Conservation (phyloP, 1,140 invertebrate species). For the Diploscapter pachys region DNA sequence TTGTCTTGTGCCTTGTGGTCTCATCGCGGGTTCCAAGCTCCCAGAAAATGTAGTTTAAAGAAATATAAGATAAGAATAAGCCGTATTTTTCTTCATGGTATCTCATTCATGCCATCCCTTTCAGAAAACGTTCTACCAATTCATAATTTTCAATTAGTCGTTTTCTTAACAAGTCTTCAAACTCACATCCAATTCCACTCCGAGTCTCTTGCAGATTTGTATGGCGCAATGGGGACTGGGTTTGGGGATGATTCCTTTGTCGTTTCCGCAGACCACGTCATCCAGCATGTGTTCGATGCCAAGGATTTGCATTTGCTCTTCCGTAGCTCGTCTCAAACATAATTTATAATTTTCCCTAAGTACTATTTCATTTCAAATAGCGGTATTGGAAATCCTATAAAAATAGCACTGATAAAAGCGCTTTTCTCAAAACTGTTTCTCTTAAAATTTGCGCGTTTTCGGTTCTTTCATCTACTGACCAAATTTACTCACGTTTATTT, state of each 20-base stretch:
- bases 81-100: neutral
- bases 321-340: constrained; percentile 26
- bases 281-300: constrained; percentile 18
- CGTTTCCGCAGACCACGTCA: constrained; percentile 32
- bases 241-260: constrained; percentile 32
- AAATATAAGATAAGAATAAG: neutral
- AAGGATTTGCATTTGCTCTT: constrained; percentile 26
- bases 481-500: too few species aligned
- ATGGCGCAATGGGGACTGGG: constrained; percentile 34
- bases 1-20: too few species aligned
- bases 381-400: too few species aligned
- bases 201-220: constrained; percentile 33
- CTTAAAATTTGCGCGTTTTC: too few species aligned
- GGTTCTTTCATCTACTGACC: too few species aligned
- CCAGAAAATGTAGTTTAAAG: too few species aligned
- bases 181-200: constrained; percentile 20
- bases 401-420: too few species aligned
- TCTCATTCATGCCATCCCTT: neutral
- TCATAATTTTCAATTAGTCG: too few species aligned
- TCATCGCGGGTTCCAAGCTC: too few species aligned
- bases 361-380: too few species aligned
- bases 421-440: too few species aligned
- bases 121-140: neutral
- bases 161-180: neutral
- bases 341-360: neutral